Percentiles rank a stretch among this genome's conserved stretches.
Conservation (phyloP, 2,797 vertebrate species). For the Echiichthys vipera region DNA sequence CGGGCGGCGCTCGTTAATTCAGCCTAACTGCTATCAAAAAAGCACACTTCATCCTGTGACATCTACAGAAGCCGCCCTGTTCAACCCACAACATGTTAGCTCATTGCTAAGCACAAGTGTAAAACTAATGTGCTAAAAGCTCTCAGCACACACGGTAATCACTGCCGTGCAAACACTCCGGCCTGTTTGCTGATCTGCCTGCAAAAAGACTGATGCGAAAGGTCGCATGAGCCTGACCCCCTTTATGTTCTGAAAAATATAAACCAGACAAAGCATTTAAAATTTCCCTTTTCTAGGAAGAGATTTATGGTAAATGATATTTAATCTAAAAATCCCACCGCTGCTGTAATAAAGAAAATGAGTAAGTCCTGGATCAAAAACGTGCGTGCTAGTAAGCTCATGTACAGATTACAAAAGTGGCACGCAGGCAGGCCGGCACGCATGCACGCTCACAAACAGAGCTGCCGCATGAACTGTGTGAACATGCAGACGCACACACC, state of each 20-base stretch:
- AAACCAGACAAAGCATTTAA: slow-evolving; percentile 46
- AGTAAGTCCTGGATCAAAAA: slow-evolving; percentile 69
- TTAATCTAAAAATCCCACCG: slow-evolving; percentile 73
- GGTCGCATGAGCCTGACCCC: slow-evolving; percentile 59
- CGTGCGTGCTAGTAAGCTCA: slow-evolving; percentile 69
- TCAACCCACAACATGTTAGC: slow-evolving; percentile 24
- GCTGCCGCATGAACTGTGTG: slow-evolving; percentile 23
- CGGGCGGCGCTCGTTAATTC: neutral
- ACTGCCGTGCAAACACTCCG: slow-evolving; percentile 49
- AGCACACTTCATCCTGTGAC: neutral
- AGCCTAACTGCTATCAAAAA: neutral
- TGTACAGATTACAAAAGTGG: slow-evolving; percentile 76
- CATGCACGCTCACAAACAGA: slow-evolving; percentile 31
- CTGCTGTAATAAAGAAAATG: slow-evolving; percentile 76
- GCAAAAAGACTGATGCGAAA: slow-evolving; percentile 13
- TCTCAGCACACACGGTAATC: slow-evolving; percentile 48
- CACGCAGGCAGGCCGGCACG: slow-evolving; percentile 38
- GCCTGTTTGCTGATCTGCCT: slow-evolving; percentile 36
- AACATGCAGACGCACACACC: neutral
- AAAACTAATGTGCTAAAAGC: slow-evolving; percentile 62
- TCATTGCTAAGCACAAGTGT: slow-evolving; percentile 15
- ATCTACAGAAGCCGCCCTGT: slow-evolving; percentile 14
- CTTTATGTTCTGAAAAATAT: slow-evolving; percentile 60
- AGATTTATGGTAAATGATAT: slow-evolving; percentile 72
- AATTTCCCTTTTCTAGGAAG: slow-evolving; percentile 67